phyloP scores from a whole-genome alignment of 2,113 vertebrate species.

The Vireo altiloquus region DNA sequence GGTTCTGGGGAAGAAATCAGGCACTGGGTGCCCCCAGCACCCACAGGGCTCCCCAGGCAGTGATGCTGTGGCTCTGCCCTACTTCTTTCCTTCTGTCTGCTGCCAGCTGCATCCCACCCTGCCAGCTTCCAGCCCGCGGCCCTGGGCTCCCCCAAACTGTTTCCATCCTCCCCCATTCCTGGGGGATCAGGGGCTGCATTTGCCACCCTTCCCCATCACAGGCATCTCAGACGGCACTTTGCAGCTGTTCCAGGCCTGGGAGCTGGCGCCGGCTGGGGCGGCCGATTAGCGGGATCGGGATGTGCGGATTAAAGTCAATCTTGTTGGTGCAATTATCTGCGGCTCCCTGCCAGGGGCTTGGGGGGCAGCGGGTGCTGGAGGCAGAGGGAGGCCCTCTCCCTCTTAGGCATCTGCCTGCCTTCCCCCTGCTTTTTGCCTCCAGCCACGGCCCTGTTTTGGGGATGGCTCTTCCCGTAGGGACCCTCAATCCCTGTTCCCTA shows the following conservation, averaged over 20 bases:
- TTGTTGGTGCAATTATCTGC: conserved; percentile 58
- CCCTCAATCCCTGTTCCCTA: background rate
- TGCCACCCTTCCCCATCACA: background rate
- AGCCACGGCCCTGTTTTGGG: background rate
- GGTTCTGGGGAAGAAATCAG: background rate
- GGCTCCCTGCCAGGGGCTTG: background rate
- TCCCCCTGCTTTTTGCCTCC: background rate
- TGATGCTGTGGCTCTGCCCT: background rate
- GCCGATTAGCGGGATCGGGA: conserved; percentile 56
- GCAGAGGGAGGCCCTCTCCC: background rate
- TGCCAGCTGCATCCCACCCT: background rate
- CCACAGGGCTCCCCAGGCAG: background rate
- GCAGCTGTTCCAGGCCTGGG: conserved; percentile 19
- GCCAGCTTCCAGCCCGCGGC: accelerated
- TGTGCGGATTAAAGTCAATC: conserved; percentile 59
- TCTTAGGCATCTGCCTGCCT: background rate
- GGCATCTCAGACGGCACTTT: background rate
- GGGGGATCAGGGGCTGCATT: background rate
- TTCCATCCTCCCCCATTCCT: background rate
- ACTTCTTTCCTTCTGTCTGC: background rate
- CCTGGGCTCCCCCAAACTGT: background rate
- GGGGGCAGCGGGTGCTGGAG: background rate
- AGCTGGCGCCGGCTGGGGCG: background rate
- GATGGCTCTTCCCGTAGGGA: background rate
- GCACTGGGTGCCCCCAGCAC: background rate